Evolutionary conservation across 2,113 vertebrate species (phyloP), one percentile per base, ranked within the genome.

Genomic region (Pelusios castaneus): DNA sequence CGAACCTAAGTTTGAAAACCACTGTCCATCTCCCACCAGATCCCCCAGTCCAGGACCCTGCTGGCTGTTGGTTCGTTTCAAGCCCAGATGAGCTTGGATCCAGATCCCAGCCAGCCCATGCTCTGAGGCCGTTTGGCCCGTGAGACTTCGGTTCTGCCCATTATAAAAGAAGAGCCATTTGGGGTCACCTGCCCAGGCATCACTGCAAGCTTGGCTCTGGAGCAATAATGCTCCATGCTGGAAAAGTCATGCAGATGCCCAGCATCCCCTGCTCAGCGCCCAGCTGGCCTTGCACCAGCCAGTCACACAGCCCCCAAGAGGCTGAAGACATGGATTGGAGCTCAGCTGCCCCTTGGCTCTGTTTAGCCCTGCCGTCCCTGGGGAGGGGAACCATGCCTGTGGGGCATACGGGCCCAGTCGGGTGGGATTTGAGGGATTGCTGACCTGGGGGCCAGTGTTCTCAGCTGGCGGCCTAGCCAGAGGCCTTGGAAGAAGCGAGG

Each of bases 1-100:
- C 8, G 60, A n/a, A 34, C 3, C 14, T 31, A 34, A 31, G 31
- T 0, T n/a, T n/a, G n/a, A n/a, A n/a, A n/a, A n/a, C n/a, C n/a
- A n/a, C n/a, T n/a, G n/a, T n/a, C n/a, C n/a, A n/a, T 67, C 31
- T n/a, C 34, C 34, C 63, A 67, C 63, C 51, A 52, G 51, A 16
- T 52, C 51, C 14, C 51, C 34, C 34, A 67, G 60, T 5, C 2
- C 60, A 67, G 63, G 9, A 1, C 34, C 8, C 63, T 34, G 17
- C 34, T 5, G 19, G 63, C 1, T 3, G 4, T 16, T 63, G 31
- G 31, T 14, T 19, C 29, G 12, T 16, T 31, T 60, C 58, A 31
- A 31, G 58, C 29, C 10, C 10, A 58, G 55, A 58, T 29, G 25
- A 58, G 55, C 55, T 27, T 16, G 58, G 58, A 60, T 1, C 58